Conservation (phyloP, 53 echinoderm and acorn worm genomes). For the Crossaster papposus region DNA sequence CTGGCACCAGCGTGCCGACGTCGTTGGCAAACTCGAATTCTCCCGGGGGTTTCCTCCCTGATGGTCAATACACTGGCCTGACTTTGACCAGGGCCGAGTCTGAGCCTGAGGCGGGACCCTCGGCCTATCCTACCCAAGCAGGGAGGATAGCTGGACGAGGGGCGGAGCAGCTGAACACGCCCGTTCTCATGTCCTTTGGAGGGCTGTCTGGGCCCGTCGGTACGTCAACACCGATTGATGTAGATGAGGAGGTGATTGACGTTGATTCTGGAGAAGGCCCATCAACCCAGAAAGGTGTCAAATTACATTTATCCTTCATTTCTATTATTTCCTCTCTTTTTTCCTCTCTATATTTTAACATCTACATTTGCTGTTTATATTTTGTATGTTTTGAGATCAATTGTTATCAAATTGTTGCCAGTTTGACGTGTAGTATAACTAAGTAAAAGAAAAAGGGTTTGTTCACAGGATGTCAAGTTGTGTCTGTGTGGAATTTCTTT, state of each 20-base stretch:
- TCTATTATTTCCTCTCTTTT: too few relatives aligned
- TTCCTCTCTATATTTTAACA: too few relatives aligned
- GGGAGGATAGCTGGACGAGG: not conserved
- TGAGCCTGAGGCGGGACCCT: not conserved
- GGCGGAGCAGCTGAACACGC: conserved; percentile 47
- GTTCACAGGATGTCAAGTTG: too few relatives aligned
- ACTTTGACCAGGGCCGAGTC: too few relatives aligned
- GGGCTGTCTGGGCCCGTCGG: conserved; percentile 72
- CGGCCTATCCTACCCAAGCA: not conserved
- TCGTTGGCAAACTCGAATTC: conserved; percentile 16
- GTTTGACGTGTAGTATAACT: too few relatives aligned
- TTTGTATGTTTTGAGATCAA: too few relatives aligned
- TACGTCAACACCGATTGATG: conserved; percentile 86
- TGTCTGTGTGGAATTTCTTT: too few relatives aligned
- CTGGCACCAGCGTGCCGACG: not conserved
- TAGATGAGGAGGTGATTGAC: conserved; percentile 46
- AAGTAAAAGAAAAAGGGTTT: too few relatives aligned
- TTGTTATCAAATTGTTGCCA: too few relatives aligned
- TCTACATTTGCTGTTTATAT: too few relatives aligned
- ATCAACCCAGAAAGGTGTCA: conserved; percentile 46
- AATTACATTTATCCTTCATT: not conserved
- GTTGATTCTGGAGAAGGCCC: conserved; percentile 41
- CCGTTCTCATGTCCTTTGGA: conserved; percentile 66
- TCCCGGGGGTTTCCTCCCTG: not conserved
- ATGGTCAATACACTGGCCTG: not conserved